phyloP scores from a whole-genome alignment of 2,888 invertebrate species.

The Escarpia spicata region DNA sequence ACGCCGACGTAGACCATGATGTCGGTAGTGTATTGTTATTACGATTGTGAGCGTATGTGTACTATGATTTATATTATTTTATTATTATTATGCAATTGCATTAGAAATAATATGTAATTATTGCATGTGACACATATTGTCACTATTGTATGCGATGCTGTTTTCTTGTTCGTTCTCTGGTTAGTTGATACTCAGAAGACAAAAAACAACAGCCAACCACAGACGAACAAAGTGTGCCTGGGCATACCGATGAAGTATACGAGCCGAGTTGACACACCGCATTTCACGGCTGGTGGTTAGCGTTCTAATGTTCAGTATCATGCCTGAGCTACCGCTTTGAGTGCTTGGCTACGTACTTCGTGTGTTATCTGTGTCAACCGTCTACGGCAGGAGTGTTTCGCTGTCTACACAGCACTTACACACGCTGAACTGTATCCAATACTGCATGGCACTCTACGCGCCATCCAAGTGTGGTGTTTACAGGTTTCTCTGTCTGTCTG shows the following conservation, averaged over 20 bases:
- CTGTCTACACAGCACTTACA: background rate
- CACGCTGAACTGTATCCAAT: too few species aligned
- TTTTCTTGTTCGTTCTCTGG: background rate
- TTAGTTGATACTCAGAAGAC: background rate
- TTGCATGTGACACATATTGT: background rate
- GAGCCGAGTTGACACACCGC: background rate
- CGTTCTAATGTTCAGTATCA: background rate
- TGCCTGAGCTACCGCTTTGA: background rate
- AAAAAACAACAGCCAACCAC: background rate
- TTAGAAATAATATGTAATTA: background rate
- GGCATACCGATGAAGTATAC: background rate
- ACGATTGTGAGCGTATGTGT: too few species aligned
- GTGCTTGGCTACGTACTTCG: background rate
- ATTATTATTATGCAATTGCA: background rate
- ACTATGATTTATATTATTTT: too few species aligned
- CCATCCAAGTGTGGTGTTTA: too few species aligned
- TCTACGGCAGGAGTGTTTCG: background rate
- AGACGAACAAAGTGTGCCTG: background rate
- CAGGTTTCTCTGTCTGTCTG: too few species aligned
- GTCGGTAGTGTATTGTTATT: background rate
- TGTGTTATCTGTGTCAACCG: background rate
- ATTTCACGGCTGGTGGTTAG: background rate
- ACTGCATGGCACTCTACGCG: too few species aligned
- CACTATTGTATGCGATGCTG: background rate
- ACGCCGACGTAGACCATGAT: background rate